phyloP scores from a whole-genome alignment of 1,140 invertebrate genomes.

The Sesamia nonagrioides region DNA sequence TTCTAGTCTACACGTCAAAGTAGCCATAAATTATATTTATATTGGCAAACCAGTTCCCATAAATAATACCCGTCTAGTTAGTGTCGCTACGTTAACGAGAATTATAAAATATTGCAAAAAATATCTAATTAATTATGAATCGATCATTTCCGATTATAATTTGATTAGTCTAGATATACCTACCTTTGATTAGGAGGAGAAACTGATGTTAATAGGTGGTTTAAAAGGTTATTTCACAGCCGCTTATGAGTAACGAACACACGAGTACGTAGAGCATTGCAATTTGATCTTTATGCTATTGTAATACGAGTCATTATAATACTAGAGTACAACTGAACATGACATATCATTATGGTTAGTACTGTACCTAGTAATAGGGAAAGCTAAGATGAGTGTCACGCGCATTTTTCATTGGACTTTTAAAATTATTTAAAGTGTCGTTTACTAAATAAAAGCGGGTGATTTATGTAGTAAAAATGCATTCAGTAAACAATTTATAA shows the following conservation, averaged over 20 bases:
- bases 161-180: not conserved
- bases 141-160: conserved; percentile 4
- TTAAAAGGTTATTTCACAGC: not conserved
- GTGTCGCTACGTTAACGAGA: conserved; percentile 20
- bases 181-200: conserved; percentile 2
- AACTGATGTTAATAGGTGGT: not conserved
- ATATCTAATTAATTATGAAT: conserved; percentile 22
- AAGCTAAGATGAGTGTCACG: too few species aligned
- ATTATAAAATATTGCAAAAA: conserved; percentile 21
- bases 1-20: conserved; percentile 19
- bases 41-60: conserved; percentile 20
- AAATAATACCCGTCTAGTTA: conserved; percentile 17
- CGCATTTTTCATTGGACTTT: too few species aligned
- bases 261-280: not conserved
- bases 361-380: too few species aligned
- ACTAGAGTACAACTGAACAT: not conserved
- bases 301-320: not conserved
- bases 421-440: too few species aligned
- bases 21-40: conserved; percentile 37
- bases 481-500: too few species aligned
- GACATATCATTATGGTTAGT: too few species aligned
- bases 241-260: not conserved
- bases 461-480: too few species aligned
- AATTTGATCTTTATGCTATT: not conserved
- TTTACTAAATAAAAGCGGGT: too few species aligned